Conservation (phyloP, 92 coral and sea anemone genomes). For the Desmophyllum pertusum region DNA sequence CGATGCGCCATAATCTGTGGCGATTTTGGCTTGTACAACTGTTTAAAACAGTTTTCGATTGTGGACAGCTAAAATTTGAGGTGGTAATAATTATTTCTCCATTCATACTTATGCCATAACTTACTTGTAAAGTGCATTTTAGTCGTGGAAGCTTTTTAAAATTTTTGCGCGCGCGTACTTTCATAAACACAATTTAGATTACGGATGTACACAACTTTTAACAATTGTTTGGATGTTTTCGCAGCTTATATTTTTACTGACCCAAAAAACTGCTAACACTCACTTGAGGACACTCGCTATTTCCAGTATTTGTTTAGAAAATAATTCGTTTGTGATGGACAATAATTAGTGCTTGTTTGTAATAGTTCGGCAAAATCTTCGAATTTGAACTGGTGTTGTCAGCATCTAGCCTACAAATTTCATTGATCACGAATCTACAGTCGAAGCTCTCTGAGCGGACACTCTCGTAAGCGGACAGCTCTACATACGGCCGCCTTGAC, state of each 20-base stretch:
- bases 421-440: no score
- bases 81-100: background rate
- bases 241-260: background rate
- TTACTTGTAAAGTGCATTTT: background rate
- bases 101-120: background rate
- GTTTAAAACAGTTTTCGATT: background rate
- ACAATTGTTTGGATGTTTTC: background rate
- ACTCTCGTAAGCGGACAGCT: no score
- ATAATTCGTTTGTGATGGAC: no score
- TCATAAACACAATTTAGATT: background rate
- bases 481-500: no score
- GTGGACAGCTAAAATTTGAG: background rate
- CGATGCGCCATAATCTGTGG: background rate
- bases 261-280: background rate
- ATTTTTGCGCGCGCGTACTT: background rate
- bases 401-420: no score
- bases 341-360: background rate
- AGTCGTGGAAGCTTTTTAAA: background rate
- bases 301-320: background rate
- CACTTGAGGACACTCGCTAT: background rate
- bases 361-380: background rate
- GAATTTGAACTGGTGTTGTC: no score
- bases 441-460: no score
- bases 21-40: background rate
- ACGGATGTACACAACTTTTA: no score